phyloP scores from a whole-genome alignment of 2,797 vertebrate genomes.

The Gambelia wislizenii region DNA sequence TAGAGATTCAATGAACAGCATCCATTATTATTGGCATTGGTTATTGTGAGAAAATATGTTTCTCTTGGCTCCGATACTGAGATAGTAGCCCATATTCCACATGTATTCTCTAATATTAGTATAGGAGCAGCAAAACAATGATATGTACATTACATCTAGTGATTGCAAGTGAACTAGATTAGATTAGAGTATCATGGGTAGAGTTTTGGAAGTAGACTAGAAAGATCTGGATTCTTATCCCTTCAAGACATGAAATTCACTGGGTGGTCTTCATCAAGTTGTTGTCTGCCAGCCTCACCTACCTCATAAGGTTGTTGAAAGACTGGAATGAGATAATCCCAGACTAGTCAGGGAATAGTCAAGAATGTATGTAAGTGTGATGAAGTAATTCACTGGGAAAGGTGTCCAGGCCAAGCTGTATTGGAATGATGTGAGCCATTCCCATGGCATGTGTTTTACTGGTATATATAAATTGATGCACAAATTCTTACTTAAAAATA shows the following conservation, averaged over 20 bases:
- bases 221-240: background rate
- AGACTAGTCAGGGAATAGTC: background rate
- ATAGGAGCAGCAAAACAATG: slow-evolving; percentile 25
- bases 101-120: slow-evolving; percentile 41
- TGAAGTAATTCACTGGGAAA: background rate
- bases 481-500: slow-evolving; percentile 9
- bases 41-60: slow-evolving; percentile 8
- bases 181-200: background rate
- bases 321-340: background rate
- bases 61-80: slow-evolving; percentile 16
- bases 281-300: background rate
- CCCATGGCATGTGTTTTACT: background rate
- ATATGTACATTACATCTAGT: slow-evolving; percentile 1
- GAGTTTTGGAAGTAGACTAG: background rate
- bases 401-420: background rate
- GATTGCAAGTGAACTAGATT: no score
- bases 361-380: background rate
- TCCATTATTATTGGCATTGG: slow-evolving; percentile 22
- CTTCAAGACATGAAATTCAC: background rate
- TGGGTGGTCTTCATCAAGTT: background rate
- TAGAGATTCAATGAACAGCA: background rate
- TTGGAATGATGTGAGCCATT: background rate
- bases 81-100: background rate
- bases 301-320: background rate
- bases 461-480: background rate